Conservation (phyloP, 2,113 vertebrate species). For the Phocoena sinus region DNA sequence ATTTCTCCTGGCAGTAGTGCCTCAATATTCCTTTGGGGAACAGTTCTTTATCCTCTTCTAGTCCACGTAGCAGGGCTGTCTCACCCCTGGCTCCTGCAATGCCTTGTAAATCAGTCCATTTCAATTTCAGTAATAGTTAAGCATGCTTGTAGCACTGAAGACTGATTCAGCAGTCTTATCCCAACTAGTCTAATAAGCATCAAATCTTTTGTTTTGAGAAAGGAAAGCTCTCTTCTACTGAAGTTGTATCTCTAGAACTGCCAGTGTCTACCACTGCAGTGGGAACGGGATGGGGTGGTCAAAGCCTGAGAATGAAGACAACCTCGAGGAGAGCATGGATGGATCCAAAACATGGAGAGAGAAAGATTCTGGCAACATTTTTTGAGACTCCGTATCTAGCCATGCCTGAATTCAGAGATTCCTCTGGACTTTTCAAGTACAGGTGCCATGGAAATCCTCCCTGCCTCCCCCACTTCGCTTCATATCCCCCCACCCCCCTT, state of each 20-base stretch:
- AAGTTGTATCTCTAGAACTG: not conserved
- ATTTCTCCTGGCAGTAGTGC: not conserved
- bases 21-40: not conserved
- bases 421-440: not conserved
- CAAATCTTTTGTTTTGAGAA: not conserved
- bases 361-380: not conserved
- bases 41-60: not conserved
- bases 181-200: not conserved
- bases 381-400: not conserved
- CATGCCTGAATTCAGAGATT: not conserved
- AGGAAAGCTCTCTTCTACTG: not conserved
- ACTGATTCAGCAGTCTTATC: not conserved
- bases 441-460: not conserved
- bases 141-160: not conserved
- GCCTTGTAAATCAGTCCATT: not conserved
- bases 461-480: not conserved
- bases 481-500: fast-evolving
- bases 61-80: not conserved
- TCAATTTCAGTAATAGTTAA: not conserved
- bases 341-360: not conserved
- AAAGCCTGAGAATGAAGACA: not conserved
- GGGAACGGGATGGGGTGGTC: too few relatives aligned
- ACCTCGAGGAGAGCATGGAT: not conserved
- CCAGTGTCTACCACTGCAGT: not conserved
- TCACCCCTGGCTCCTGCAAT: not conserved